Evolutionary conservation across 2,888 invertebrate genomes (phyloP), one percentile per base, ranked within the genome.

Genomic region (Meganola albula): DNA sequence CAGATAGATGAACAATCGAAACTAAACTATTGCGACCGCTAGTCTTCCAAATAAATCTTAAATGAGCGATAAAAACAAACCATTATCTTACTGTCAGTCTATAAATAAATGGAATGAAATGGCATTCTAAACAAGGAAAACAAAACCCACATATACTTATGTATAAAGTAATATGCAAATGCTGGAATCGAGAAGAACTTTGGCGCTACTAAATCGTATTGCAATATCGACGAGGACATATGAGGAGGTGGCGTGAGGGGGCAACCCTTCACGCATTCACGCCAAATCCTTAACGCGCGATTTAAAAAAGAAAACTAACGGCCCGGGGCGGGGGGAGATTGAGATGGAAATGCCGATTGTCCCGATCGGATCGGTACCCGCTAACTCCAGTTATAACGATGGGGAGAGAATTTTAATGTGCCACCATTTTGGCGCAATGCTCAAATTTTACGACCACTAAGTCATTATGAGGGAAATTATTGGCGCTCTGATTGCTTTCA

Each of bases 401-500:
- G 73, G 83, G 82, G 84, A 74, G 84, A 75, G 84, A 84, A 85
- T 85, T 85, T 85, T 85, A 85, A 85, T 84, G 84, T 79, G 71
- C 82, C 79, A 80, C 84, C 84, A 84, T 85, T 84, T 83, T 80
- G 82, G 83, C 83, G 82, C 84, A 83, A 80, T 82, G 84, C 83
- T 84, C 82, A 84, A 84, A 84, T 84, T 85, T 85, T 84, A 85
- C 76, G 84, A 82, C 74, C 82, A 55, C 70, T 63, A 58, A 75
- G 83, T 85, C 84, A 84, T 85, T 84, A 85, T 83, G 83, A 85
- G 76, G 78, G 84, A 83, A 84, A 85, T 85, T 84, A 84, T 84
- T 82, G 84, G 84, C 78, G 76, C 80, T 80, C 82, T 85, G 84
- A 85, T 84, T 85, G 83, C 84, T 79, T 78, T 73, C 70, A 70